Percentiles rank a stretch among this genome's conserved stretches.
phyloP scores from a whole-genome alignment of 2,888 invertebrate genomes.

The Cheilosia soror region DNA sequence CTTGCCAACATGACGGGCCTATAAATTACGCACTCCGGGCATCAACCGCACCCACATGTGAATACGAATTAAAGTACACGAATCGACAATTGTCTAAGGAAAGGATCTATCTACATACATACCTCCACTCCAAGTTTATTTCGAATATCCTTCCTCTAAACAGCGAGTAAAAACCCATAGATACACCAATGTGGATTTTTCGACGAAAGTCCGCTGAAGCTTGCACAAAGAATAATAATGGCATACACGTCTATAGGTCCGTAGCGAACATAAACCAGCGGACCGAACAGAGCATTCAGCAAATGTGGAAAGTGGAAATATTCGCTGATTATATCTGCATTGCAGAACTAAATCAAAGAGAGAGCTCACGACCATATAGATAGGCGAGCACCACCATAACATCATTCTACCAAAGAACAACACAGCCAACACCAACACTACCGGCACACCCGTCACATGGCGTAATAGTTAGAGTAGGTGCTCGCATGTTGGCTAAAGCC shows the following conservation, averaged over 20 bases:
- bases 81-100: constrained; percentile 30
- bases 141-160: constrained; percentile 24
- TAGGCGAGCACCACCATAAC: constrained; percentile 15
- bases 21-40: constrained; percentile 25
- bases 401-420: constrained; percentile 21
- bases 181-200: constrained; percentile 34
- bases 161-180: constrained; percentile 1
- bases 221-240: constrained; percentile 55
- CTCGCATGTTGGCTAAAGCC: background rate
- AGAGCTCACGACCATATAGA: constrained; percentile 7
- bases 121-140: constrained; percentile 18
- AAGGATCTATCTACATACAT: constrained; percentile 5
- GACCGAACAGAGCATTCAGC: constrained; percentile 47
- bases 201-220: constrained; percentile 31
- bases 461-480: background rate
- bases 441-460: constrained; percentile 2
- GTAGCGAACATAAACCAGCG: constrained; percentile 36
- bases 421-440: background rate
- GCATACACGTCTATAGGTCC: constrained; percentile 33
- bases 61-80: background rate
- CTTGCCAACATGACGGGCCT: constrained; percentile 10
- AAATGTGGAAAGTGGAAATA: constrained; percentile 57
- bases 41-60: background rate
- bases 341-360: constrained; percentile 47
- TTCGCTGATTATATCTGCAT: constrained; percentile 59